phyloP scores from a whole-genome alignment of 37 sponge, comb jelly and placozoan species.

The Bolinopsis microptera region DNA sequence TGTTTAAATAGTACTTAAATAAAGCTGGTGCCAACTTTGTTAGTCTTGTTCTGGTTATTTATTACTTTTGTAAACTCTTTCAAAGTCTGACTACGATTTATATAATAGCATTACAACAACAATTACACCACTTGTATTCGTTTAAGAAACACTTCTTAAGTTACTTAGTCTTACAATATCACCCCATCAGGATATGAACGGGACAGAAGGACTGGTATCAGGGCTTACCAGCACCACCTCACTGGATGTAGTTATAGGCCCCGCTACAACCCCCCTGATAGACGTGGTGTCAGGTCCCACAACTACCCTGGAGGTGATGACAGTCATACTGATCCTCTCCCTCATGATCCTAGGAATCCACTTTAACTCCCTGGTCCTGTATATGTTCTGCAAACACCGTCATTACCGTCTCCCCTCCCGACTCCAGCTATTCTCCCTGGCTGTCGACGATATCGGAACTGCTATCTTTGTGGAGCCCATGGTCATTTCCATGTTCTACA shows the following conservation, averaged over 20 bases:
- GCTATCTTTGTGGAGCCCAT: slow-evolving; percentile 55
- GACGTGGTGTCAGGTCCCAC: background rate
- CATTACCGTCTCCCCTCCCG: slow-evolving; percentile 57
- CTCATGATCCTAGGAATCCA: slow-evolving; percentile 52
- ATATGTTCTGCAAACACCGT: slow-evolving; percentile 16
- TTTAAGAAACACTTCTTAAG: no score
- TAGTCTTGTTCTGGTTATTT: no score
- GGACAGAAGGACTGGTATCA: background rate
- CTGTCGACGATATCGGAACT: slow-evolving; percentile 42
- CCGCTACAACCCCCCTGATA: background rate
- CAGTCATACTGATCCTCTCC: slow-evolving; percentile 14
- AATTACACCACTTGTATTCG: no score
- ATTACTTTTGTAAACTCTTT: no score
- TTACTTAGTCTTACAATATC: no score
- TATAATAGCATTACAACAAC: no score
- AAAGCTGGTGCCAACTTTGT: no score
- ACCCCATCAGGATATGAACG: background rate
- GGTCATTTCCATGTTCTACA: slow-evolving; percentile 49
- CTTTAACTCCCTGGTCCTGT: slow-evolving; percentile 50
- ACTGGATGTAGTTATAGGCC: background rate
- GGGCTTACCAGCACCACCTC: background rate
- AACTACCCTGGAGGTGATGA: background rate
- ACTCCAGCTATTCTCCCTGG: slow-evolving; percentile 36
- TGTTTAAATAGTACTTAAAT: no score
- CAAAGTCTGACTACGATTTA: no score